Conservation (phyloP, 2,888 invertebrate species). For the Selenia dentaria region DNA sequence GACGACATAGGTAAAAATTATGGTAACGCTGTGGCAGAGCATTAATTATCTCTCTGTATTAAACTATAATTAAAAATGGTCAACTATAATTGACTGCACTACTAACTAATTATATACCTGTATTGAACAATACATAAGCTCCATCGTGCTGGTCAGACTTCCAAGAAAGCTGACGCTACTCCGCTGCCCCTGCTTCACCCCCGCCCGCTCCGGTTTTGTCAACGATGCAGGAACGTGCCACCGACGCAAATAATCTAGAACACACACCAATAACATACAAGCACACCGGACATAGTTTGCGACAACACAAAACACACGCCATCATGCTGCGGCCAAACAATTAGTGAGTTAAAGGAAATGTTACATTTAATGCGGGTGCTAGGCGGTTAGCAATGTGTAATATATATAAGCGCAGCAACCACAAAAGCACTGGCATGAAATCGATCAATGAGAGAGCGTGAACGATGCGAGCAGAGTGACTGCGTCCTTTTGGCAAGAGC, state of each 20-base stretch:
- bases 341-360: constrained; percentile 1
- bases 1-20: too few species aligned
- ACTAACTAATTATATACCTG: too few species aligned
- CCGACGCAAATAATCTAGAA: constrained; percentile 95
- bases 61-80: too few species aligned
- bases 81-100: too few species aligned
- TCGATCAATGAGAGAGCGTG: constrained; percentile 4
- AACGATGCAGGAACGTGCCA: constrained; percentile 97
- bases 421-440: constrained; percentile 1
- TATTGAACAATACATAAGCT: constrained; percentile 57
- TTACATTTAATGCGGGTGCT: neutral
- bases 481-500: neutral
- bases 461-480: neutral
- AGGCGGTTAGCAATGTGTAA: constrained; percentile 7
- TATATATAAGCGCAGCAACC: constrained; percentile 5
- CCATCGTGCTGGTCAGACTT: constrained; percentile 69
- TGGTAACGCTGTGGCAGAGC: too few species aligned
- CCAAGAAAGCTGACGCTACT: constrained; percentile 83
- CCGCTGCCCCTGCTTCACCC: constrained; percentile 87
- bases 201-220: constrained; percentile 88
- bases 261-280: constrained; percentile 10
- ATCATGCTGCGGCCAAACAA: constrained; percentile 5
- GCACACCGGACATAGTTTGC: neutral
- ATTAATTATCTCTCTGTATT: too few species aligned
- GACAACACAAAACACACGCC: constrained; percentile 2